Evolutionary conservation across 2,113 vertebrate species (phyloP).

Genomic region (Speoplatyrhinus poulsoni): DNA sequence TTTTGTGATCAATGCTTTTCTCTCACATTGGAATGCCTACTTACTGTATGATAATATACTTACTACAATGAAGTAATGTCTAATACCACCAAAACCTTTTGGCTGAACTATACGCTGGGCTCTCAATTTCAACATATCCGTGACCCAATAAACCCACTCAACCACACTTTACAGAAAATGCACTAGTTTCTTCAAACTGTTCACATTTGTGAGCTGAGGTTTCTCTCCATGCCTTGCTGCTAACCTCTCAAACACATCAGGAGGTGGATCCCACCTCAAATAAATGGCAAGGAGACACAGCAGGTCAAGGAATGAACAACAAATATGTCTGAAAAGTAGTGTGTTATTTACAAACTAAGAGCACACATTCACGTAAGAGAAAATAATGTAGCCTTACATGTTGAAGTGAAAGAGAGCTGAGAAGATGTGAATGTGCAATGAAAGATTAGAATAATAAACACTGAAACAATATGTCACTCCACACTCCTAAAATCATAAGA

Average conservation of each 20-base stretch:
- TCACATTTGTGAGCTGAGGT: slow-evolving; percentile 56
- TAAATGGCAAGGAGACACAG: background rate
- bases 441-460: background rate
- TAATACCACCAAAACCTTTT: slow-evolving; percentile 59
- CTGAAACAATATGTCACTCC: slow-evolving; percentile 8
- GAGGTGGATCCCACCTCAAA: slow-evolving; percentile 36
- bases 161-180: slow-evolving; percentile 51
- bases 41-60: slow-evolving; percentile 36
- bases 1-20: slow-evolving; percentile 53
- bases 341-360: too few species aligned
- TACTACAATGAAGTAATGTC: slow-evolving; percentile 65
- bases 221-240: slow-evolving; percentile 51
- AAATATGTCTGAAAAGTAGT: background rate
- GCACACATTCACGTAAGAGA: too few species aligned
- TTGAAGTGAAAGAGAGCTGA: background rate
- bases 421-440: background rate
- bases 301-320: background rate
- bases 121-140: slow-evolving; percentile 47
- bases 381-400: too few species aligned
- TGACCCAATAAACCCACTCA: slow-evolving; percentile 61
- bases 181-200: slow-evolving; percentile 43
- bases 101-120: slow-evolving; percentile 30
- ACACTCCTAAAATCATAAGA: background rate
- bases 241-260: slow-evolving; percentile 29
- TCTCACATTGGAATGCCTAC: slow-evolving; percentile 20